Conservation (phyloP, 2,888 invertebrate genomes). For the Thera obeliscata region DNA sequence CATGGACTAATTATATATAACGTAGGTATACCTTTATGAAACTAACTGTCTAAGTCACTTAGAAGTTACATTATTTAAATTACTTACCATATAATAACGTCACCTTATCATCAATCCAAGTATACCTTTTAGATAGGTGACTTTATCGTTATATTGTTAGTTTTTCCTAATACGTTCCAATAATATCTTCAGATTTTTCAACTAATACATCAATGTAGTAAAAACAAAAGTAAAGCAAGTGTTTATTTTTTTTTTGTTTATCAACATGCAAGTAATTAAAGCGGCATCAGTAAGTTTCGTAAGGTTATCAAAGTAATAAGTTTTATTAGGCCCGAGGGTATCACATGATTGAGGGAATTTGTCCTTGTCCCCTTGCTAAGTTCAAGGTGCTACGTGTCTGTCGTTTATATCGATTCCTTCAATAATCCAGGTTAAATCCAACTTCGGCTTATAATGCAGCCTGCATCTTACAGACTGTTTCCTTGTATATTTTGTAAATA, state of each 20-base stretch:
- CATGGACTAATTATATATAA: not conserved
- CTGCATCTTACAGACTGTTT: too few species aligned
- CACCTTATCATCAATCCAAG: not conserved
- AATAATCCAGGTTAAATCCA: too few species aligned
- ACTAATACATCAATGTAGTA: too few species aligned
- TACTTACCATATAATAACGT: not conserved
- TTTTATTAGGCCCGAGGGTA: slow-evolving; percentile 2
- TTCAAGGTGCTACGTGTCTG: slow-evolving; percentile 55
- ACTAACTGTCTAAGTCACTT: slow-evolving; percentile 1
- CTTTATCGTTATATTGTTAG: too few species aligned
- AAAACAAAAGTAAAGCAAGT: too few species aligned
- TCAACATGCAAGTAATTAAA: too few species aligned
- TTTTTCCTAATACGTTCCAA: too few species aligned
- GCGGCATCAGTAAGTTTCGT: not conserved
- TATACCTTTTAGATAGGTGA: not conserved
- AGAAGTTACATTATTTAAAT: not conserved
- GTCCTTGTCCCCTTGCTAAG: slow-evolving; percentile 44
- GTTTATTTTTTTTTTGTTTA: too few species aligned
- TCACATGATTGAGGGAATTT: slow-evolving; percentile 59
- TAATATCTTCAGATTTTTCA: not conserved
- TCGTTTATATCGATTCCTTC: slow-evolving; percentile 12
- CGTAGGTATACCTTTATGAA: not conserved
- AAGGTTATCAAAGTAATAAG: not conserved
- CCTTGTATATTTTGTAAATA: too few species aligned
- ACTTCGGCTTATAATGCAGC: too few species aligned